Conservation (phyloP, 2,888 invertebrate species). For the Drosophila bunnanda region DNA sequence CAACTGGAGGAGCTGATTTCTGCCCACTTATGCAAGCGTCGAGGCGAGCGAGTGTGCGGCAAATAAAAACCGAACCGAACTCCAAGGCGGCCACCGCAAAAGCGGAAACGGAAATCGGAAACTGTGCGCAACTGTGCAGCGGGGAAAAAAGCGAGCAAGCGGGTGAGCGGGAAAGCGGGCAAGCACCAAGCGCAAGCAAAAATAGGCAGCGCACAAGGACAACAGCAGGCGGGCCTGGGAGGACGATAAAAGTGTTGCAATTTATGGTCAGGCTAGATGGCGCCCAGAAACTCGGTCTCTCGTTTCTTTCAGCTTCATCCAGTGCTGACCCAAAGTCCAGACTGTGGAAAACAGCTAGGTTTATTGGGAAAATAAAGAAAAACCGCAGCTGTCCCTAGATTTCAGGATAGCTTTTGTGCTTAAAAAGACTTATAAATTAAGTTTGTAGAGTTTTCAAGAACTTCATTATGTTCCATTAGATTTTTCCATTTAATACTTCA, state of each 20-base stretch:
- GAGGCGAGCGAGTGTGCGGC: constrained; percentile 62
- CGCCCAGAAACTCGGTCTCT: constrained; percentile 53
- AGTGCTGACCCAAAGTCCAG: constrained; percentile 3
- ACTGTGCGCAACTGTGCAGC: constrained; percentile 74
- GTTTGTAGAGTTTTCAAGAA: not conserved
- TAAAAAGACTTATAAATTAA: not conserved
- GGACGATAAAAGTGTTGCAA: constrained; percentile 79
- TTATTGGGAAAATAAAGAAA: not conserved
- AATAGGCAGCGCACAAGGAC: constrained; percentile 75
- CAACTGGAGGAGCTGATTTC: constrained; percentile 62
- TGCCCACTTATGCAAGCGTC: constrained; percentile 76
- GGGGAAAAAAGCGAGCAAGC: constrained; percentile 32
- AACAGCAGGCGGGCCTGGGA: constrained; percentile 51
- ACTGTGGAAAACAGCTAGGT: not conserved
- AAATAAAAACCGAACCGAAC: constrained; percentile 72
- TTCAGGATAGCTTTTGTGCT: not conserved
- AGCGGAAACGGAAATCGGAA: constrained; percentile 80
- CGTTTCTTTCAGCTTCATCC: constrained; percentile 3
- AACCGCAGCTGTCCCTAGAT: not conserved
- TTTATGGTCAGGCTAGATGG: constrained; percentile 75
- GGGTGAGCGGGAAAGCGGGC: not conserved
- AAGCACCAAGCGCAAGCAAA: constrained; percentile 31
- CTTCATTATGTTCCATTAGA: too few species aligned
- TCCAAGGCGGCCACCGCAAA: constrained; percentile 73
- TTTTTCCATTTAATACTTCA: not conserved